Base-by-base conservation (phyloP, 2,113 vertebrate genomes). In the Cebidichthys violaceus region DNA sequence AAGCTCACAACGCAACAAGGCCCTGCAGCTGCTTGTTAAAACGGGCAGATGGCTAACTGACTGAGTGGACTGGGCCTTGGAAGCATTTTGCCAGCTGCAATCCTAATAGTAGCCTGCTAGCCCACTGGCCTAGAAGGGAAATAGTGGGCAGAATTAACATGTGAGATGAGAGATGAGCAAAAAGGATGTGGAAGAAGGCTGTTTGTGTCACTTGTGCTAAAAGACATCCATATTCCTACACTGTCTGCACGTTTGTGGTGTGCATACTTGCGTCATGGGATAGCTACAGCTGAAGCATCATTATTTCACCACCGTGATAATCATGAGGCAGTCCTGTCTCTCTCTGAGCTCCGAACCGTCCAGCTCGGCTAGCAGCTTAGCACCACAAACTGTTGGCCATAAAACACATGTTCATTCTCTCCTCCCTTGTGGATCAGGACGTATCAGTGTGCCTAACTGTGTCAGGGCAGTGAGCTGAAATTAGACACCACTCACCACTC, bases 11-110 rank as follows among this genome's bases (percentile, higher is more conserved):
- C 50, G 72, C 76, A 60, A 57, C 24, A 31, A 75, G 71, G 62
- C 86, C 91, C 91, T 9, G 81, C 76, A 92, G 91, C 90, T 79
- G 77, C 89, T 92, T 70, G 90, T 89, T 91, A 91, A 86, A 93
- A 78, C 1, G 47, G 91, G 84, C 94, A 95, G 93, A 94, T 94
- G 94, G 93, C 79, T 82, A 86, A 84, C 88, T 88, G 86, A 80
- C 87, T 91, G 87, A 85, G 85, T 71, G 57, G 82, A 83, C 82
- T 76, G 84, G 90, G 89, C 83, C 87, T 89, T 6, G 47, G 83
- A 90, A 88, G 85, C 78, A 47, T 87, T 93, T 89, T 64, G 85
- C 81, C 83, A 79, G 89, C 82, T 59, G 75, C 79, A 69, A 74
- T 90, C 72, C 81, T 89, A 88, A 89, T 83, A 70, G 88, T 89